These are phyloP conservation scores for Oenanthe melanoleuca DNA, from an alignment of 2,113 vertebrate species.

Conservation along the genomic window DNA sequence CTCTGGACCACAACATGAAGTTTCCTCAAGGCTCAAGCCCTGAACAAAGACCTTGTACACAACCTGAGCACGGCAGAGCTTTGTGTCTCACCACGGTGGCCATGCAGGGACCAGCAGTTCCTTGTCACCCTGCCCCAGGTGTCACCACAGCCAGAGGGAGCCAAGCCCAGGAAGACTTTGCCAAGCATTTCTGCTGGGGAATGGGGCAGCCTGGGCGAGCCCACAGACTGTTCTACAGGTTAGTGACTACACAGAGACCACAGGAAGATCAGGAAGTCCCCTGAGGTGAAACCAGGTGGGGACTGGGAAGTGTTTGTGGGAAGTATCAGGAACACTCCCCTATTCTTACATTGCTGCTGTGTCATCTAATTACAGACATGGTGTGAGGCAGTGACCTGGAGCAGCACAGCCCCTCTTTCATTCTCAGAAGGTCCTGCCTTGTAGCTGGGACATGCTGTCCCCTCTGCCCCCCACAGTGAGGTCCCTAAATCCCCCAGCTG, in stretches of 20 bases:
- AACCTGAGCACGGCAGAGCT: not conserved
- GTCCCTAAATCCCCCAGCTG: not conserved
- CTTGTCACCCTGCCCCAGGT: not conserved
- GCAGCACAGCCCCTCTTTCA: not conserved
- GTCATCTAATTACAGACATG: not conserved
- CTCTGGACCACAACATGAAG: not conserved
- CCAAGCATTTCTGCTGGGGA: not conserved
- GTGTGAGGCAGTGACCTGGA: not conserved
- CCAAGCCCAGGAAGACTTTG: not conserved
- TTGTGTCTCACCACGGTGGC: not conserved
- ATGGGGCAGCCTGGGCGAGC: not conserved
- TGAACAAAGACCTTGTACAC: not conserved
- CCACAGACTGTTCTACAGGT: not conserved
- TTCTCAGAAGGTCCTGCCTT: not conserved
- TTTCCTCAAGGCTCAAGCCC: not conserved
- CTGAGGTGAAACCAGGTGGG: not conserved
- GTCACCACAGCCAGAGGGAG: not conserved
- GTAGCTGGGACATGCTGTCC: not conserved
- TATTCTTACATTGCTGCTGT: not conserved
- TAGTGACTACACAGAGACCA: not conserved
- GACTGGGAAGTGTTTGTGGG: not conserved
- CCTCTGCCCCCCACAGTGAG: not conserved
- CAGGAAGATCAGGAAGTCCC: slow-evolving; percentile 7
- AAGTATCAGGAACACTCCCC: not conserved
- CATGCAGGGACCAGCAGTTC: not conserved